These are phyloP conservation scores for Australoheros scitulus DNA, from an alignment of 2,113 vertebrate species.

Conservation along the genomic window DNA sequence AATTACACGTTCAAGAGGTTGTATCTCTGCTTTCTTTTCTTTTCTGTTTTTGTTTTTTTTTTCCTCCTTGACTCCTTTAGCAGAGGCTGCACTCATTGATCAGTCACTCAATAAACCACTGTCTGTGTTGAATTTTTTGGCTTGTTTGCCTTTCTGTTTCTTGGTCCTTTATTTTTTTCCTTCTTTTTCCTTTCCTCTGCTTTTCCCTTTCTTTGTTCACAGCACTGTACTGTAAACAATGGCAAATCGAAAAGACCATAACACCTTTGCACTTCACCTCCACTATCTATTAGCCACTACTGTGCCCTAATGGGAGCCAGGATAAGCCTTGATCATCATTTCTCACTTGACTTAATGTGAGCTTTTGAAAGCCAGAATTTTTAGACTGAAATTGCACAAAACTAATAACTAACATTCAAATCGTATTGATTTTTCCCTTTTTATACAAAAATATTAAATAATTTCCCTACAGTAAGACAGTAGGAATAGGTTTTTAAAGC, in stretches of 20 bases:
- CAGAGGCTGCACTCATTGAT: constrained; percentile 24
- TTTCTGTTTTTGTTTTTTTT: neutral
- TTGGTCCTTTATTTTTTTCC: neutral
- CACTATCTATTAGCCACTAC: neutral
- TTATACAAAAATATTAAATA: neutral
- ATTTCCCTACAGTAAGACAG: neutral
- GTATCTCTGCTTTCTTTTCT: neutral
- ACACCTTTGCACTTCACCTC: neutral
- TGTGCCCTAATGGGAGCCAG: neutral
- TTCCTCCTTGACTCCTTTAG: neutral
- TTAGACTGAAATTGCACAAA: neutral
- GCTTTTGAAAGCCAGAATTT: neutral
- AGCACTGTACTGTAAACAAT: neutral
- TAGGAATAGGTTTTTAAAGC: neutral
- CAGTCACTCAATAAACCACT: constrained; percentile 25
- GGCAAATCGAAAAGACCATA: neutral
- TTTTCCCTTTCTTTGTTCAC: neutral
- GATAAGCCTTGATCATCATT: neutral
- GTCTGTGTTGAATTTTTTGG: neutral
- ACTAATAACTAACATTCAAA: neutral
- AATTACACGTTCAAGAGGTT: neutral
- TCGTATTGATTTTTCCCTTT: neutral
- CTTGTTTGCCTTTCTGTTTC: neutral
- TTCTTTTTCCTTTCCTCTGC: neutral
- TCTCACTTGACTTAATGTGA: neutral